Percentiles rank a stretch among this genome's conserved stretches.
These are phyloP conservation scores for Gadopsis marmoratus DNA, from an alignment of 2,797 vertebrate species.

Conservation along the genomic window DNA sequence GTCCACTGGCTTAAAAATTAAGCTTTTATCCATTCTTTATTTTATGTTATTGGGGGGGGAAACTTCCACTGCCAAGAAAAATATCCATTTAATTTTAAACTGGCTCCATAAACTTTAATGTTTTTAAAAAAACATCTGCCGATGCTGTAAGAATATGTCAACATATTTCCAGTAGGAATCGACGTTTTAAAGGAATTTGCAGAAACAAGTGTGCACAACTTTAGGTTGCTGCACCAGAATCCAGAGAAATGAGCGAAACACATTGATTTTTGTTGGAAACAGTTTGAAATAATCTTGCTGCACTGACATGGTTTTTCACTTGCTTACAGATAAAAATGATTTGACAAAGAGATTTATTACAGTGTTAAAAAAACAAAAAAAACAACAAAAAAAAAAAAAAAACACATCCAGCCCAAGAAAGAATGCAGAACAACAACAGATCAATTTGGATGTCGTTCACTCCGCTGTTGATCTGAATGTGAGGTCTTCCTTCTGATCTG, in stretches of 20 bases:
- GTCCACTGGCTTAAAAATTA: neutral
- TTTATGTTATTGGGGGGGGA: neutral
- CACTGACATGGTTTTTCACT: neutral
- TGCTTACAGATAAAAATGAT: conserved; percentile 3
- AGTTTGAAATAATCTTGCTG: conserved; percentile 1
- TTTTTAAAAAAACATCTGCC: neutral
- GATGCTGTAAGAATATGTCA: neutral
- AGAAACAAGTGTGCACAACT: neutral
- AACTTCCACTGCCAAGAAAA: neutral
- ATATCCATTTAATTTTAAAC: neutral
- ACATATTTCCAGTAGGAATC: conserved; percentile 14
- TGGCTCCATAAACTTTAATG: neutral
- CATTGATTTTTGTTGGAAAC: conserved; percentile 23
- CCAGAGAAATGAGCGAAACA: conserved; percentile 14
- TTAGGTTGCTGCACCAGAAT: neutral
- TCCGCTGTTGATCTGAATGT: conserved; percentile 57
- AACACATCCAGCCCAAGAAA: neutral
- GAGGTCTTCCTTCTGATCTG: conserved; percentile 70
- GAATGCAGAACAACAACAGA: conserved; percentile 44
- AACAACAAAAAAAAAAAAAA: neutral
- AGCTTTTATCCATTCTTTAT: neutral
- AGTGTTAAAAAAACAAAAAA: too few relatives aligned
- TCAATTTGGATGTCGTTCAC: conserved; percentile 31
- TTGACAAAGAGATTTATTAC: neutral
- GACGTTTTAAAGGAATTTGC: neutral